Base-by-base conservation (phyloP, 2,797 vertebrate genomes). In the Trachurus trachurus region DNA sequence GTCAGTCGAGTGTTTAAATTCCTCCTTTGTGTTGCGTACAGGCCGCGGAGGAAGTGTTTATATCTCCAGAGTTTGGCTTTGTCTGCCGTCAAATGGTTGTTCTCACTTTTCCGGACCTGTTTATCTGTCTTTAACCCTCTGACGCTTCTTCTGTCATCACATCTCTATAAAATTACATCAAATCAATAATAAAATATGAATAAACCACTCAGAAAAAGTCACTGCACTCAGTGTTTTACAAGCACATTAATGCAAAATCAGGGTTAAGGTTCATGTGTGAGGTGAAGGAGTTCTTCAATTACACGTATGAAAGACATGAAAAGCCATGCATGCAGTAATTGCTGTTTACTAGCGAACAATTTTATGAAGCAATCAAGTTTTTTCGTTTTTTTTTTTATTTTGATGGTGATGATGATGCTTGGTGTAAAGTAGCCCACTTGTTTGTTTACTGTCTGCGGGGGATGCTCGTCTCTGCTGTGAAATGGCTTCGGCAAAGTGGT, bases 361-460 rank as follows among this genome's bases (percentile, higher is more conserved):
- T 89, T 66, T 68, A 62, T 80, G 81, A 66, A 16, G 76, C 81
- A 87, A 85, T 89, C 80, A 85, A 53, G 78, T 69, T 79, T 74
- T 45, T 16, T 45, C 16, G 15, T 17, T 45, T 17, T 17, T 17
- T 47, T 47, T 75, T 5, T 34, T 2, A 34, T 34, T 2, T 5
- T 34, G 31, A 34, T 34, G 31, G 5, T 34, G 31, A 5, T 34
- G 75, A 80, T 68, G 72, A 79, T 57, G 72, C 76, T 42, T 77
- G n/a, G 67, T 77, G 76, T 78, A 85, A 86, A 86, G 80, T 69
- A 68, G 84, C 60, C 50, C 58, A 58, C 65, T 80, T 78, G 77
- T 88, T 83, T 93, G 85, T 90, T 92, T 85, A 87, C 88, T 63
- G 78, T 88, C 85, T 86, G 85, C 80, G 53, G 75, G 74, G 81